These are phyloP conservation scores for Ceratina australensis DNA, from an alignment of 1,140 invertebrate species.

Conservation along the genomic window DNA sequence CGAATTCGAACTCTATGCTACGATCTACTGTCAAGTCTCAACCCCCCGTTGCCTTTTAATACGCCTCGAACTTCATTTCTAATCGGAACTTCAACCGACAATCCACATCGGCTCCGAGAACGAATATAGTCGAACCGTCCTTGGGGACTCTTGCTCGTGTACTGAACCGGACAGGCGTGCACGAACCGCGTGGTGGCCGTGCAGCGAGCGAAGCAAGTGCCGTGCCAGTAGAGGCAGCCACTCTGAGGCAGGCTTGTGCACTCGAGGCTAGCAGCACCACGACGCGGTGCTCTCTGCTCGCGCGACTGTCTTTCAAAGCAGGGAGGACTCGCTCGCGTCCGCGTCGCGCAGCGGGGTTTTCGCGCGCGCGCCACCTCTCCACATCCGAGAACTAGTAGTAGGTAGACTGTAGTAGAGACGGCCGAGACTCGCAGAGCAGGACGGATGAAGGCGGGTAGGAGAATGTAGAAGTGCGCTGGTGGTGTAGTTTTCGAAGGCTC, in stretches of 20 bases:
- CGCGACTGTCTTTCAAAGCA: not conserved
- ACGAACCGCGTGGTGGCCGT: conserved; percentile 37
- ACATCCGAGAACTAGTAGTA: no score
- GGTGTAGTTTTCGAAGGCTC: no score
- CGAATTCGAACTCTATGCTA: no score
- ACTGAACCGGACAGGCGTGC: conserved; percentile 42
- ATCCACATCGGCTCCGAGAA: no score
- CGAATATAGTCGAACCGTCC: conserved; percentile 37
- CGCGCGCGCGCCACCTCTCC: not conserved
- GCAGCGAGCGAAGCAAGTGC: conserved; percentile 31
- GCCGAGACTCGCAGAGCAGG: no score
- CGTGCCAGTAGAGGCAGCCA: conserved; percentile 34
- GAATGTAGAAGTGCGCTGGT: no score
- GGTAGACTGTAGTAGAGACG: no score
- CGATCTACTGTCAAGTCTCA: not conserved
- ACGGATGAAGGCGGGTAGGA: no score
- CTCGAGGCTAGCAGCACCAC: conserved; percentile 43
- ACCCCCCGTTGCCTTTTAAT: no score
- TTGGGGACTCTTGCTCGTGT: conserved; percentile 38
- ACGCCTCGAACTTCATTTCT: no score
- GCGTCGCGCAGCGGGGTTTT: not conserved
- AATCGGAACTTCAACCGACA: not conserved
- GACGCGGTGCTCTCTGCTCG: conserved; percentile 41
- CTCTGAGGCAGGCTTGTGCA: conserved; percentile 39
- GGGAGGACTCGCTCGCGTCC: no score